Conservation (phyloP, 2,113 vertebrate species). For the Psettodes erumei region DNA sequence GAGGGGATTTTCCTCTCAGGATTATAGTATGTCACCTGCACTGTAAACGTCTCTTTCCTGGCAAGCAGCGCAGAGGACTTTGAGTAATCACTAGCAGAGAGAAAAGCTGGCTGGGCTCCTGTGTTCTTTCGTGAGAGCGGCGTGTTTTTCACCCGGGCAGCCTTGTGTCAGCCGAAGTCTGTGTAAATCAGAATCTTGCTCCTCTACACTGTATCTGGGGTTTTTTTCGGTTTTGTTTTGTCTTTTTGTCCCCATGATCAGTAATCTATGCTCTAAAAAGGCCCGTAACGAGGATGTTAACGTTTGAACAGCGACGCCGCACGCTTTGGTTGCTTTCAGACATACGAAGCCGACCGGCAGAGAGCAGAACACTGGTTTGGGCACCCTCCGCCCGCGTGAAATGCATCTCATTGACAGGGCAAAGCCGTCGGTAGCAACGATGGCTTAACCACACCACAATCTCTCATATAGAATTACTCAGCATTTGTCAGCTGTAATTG, state of each 20-base stretch:
- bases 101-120: constrained; percentile 10
- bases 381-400: constrained; percentile 21
- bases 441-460: constrained; percentile 55
- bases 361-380: constrained; percentile 18
- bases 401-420: constrained; percentile 51
- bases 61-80: constrained; percentile 7
- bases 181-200: background rate
- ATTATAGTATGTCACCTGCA: constrained; percentile 42
- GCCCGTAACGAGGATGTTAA: background rate
- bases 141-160: background rate
- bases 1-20: constrained; percentile 28
- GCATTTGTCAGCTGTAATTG: constrained; percentile 56
- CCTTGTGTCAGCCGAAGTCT: background rate
- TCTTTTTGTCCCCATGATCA: background rate
- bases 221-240: no score
- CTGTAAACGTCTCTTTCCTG: constrained; percentile 46
- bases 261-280: background rate
- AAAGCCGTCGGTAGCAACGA: constrained; percentile 49
- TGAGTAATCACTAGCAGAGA: constrained; percentile 36
- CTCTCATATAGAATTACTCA: constrained; percentile 62
- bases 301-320: background rate
- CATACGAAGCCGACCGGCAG: constrained; percentile 33
- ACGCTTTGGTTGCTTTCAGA: constrained; percentile 26
- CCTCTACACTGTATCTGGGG: no score
- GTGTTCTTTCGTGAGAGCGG: constrained; percentile 18